Conservation (phyloP, 2,113 vertebrate species). For the Paracanthobrama guichenoti region DNA sequence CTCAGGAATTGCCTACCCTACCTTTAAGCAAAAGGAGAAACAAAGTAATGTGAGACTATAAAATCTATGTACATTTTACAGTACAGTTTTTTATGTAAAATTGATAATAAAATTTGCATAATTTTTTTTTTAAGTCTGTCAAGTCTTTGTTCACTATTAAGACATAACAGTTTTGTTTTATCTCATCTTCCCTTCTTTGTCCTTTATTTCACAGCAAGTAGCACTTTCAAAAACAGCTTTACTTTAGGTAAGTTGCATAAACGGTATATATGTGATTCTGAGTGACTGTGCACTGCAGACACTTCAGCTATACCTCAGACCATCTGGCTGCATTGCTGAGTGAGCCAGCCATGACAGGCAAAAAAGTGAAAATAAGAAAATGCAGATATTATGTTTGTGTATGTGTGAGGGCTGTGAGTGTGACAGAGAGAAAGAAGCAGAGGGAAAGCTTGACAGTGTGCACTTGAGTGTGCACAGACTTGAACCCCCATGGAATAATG, state of each 20-base stretch:
- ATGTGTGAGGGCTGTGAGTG: not conserved
- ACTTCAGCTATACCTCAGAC: not conserved
- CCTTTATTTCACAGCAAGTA: slow-evolving; percentile 73
- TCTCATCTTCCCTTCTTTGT: slow-evolving; percentile 26
- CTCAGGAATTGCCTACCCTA: too few species aligned
- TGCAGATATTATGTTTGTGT: not conserved
- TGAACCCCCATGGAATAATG: slow-evolving; percentile 7
- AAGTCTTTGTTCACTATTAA: not conserved
- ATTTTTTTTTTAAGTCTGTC: not conserved
- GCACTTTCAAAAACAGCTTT: slow-evolving; percentile 86
- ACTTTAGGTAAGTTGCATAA: slow-evolving; percentile 78
- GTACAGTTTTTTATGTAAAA: not conserved
- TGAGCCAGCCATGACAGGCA: slow-evolving; percentile 17
- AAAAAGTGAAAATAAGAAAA: not conserved
- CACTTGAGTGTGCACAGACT: too few species aligned
- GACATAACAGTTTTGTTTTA: not conserved
- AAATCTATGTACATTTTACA: not conserved
- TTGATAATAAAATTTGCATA: not conserved
- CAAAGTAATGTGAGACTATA: not conserved
- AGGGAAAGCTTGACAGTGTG: not conserved
- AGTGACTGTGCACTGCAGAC: slow-evolving; percentile 21
- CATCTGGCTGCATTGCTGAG: slow-evolving; percentile 2
- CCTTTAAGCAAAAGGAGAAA: too few species aligned
- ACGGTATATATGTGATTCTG: slow-evolving; percentile 36
- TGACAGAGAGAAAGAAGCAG: not conserved